Evolutionary conservation across 1,140 invertebrate genomes (phyloP), one percentile per base, ranked within the genome.

Genomic region (Megathymus violae): DNA sequence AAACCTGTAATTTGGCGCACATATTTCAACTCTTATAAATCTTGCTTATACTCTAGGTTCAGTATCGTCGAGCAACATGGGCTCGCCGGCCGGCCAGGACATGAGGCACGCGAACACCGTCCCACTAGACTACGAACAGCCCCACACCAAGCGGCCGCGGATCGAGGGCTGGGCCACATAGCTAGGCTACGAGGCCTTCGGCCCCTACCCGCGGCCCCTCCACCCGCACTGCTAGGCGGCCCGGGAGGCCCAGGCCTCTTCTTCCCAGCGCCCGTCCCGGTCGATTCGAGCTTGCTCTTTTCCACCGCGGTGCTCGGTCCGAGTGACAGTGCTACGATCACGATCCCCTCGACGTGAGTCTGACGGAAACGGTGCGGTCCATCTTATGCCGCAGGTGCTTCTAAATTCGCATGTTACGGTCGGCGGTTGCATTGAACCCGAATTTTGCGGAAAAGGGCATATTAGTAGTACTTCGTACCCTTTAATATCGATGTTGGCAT

Each of bases 101-200:
- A 88, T 93, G 72, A 80, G 92, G 67, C 91, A 90, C 77, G 73
- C 85, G 47, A 89, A 89, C 64, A 91, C 91, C 34, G 92, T 92
- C 43, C 92, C 93, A 56, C 91, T 92, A 50, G 96, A 97, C 77
- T 97, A 97, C 82, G 96, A 97, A 82, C 94, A 94, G 82, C 95
- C 95, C 51, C 93, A 96, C 78, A 94, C 95, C 81, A 97, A 97
- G 91, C 93, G 96, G 81, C 93, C 95, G 64, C 94, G 96, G 82
- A 94, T 97, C 82, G 96, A 97, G 79, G 94, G 95, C 67, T 97
- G 96, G 96, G 93, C 95, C 80, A 96, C 96, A 94, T 97, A 96
- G 93, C 93, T 92, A 83, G 84, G 85, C 83, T 79, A 80, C 54
- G 88, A 89, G 83, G 87, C 90, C 89, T 91, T 88, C 84, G 88